Percentiles rank a stretch among this genome's conserved stretches.
phyloP scores from a whole-genome alignment of 2,888 invertebrate genomes.

The Hermaeophaga mercurialis region DNA sequence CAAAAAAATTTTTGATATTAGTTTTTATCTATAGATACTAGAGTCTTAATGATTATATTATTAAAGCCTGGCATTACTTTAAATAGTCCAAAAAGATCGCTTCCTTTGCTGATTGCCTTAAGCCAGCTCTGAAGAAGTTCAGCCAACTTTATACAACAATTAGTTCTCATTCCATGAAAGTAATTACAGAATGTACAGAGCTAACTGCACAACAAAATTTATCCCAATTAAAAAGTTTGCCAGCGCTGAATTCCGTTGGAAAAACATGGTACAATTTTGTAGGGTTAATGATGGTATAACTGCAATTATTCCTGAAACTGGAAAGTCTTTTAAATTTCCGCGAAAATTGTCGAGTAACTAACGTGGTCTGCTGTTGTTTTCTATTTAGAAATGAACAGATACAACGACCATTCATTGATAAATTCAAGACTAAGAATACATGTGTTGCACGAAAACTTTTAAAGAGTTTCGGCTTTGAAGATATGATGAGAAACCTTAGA shows the following conservation, averaged over 20 bases:
- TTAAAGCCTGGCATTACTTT: too few species aligned
- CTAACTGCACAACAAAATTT: conserved; percentile 17
- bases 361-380: background rate
- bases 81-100: too few species aligned
- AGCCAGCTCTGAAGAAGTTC: conserved; percentile 6
- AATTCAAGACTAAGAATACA: too few species aligned
- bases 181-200: conserved; percentile 22
- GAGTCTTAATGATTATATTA: too few species aligned
- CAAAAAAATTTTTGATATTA: too few species aligned
- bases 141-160: conserved; percentile 12
- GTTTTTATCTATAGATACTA: too few species aligned
- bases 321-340: conserved; percentile 8
- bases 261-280: conserved; percentile 18
- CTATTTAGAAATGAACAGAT: background rate
- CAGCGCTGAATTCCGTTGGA: conserved; percentile 9
- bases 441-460: too few species aligned
- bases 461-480: too few species aligned
- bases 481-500: too few species aligned
- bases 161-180: conserved; percentile 18
- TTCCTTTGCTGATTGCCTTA: background rate
- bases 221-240: conserved; percentile 22
- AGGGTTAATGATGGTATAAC: conserved; percentile 14
- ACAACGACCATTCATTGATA: too few species aligned
- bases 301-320: conserved; percentile 11
- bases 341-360: background rate